Base-by-base conservation (phyloP, 1,140 invertebrate genomes). In the Zaprionus camerounensis region DNA sequence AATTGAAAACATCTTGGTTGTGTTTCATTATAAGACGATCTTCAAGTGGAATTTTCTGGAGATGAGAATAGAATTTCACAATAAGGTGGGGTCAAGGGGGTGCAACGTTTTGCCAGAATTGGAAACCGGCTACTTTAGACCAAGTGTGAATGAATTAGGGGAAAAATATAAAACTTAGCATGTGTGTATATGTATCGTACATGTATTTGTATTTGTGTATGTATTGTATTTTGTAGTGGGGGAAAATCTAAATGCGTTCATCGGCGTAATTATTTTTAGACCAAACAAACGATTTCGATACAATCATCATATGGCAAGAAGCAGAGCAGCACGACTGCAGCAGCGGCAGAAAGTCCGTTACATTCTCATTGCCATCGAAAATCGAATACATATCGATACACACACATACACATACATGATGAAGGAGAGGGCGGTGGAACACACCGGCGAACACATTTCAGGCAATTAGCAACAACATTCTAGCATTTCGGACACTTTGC, bases 201-300 rank as follows among this genome's bases (percentile, higher is more conserved):
- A n/a, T 44, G 53, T 67, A 24, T 70, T 51, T 58, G 56, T 71
- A 22, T 68, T 20, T 36, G 44, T 68, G 46, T 49, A 15, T 78
- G 55, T 67, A 24, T 61, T 78, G 55, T 59, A 24, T 61, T 64
- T 65, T 70, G 57, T 65, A 59, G 76, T 68, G 68, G 63, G 59
- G 59, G 61, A 63, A 80, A 76, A 76, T 88, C 85, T 88, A 88
- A 88, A 88, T 88, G 84, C 72, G 84, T 90, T 88, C 84, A 90
- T 88, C 84, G 85, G 65, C 57, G 72, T 61, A 66, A 73, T 77
- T 88, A 88, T 90, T 79, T 88, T 84, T 88, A 81, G 84, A 62
- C 85, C 84, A 88, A 88, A 88, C 84, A 88, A 88, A 88, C 76
- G 75, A 83, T 87, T 88, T 76, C 71, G 65, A 88, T 88, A 87